Base-by-base conservation (phyloP, 2,888 invertebrate species). In the Anticlea derivata region DNA sequence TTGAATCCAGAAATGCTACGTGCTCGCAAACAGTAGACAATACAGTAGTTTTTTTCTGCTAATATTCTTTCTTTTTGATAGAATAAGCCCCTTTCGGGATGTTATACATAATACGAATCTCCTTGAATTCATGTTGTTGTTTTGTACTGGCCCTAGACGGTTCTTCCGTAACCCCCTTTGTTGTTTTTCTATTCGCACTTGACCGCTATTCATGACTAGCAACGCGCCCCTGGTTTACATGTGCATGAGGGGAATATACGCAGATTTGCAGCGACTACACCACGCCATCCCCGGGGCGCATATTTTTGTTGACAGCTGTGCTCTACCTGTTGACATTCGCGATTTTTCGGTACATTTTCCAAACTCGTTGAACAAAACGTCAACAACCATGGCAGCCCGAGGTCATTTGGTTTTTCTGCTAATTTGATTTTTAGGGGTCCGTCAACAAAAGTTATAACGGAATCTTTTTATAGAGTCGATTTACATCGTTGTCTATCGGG, bases 241-340 rank as follows among this genome's bases (percentile, higher is more conserved):
- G 37, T 17, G 7, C 30, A 44, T 29, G 33, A 47, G 52, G 46
- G 46, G 46, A 30, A 50, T 38, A 40, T 41, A 37, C 30, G 40
- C 34, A 29, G 40, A 31, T 47, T 52, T 35, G 34, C 37, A 17
- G 35, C 23, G 41, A 41, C 29, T 35, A 35, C 35, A 41, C 29
- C 41, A 35, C 35, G 13, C 22, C 35, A 39, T 33, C 12, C 44
- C 41, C 30, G 45, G 37, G 45, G 47, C 46, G 46, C 43, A 47
- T 43, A 43, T 47, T 52, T 50, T 47, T 43, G 51, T 37, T 52
- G 47, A 52, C 52, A 47, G 27, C 47, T 47, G 52, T 43, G 47
- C 29, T 37, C 40, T 43, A 52, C 52, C 47, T 52, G 52, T 52
- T 52, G 52, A 52, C 27, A 23, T 43, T 43, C 31, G 20, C 47